Evolutionary conservation across 92 coral and sea anemone species (phyloP), one percentile per base, ranked within the genome.

Genomic region (Heteractis magnifica): DNA sequence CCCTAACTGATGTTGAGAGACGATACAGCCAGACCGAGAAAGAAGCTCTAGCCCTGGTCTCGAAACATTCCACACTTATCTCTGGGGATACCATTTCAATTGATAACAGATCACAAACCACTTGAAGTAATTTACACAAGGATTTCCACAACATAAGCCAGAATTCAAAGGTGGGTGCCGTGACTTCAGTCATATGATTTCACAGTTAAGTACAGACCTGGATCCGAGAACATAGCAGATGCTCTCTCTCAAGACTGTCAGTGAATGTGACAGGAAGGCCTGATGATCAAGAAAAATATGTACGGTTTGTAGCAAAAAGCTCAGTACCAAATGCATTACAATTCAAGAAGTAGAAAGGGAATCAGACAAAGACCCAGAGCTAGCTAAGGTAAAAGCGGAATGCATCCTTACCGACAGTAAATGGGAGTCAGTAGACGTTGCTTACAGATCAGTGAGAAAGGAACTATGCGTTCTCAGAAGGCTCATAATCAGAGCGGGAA

Each of bases 101-200:
- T 80, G 56, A 26, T 49, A 21, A 58, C 77, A 7, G 84, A 81
- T 21, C 85, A 71, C 70, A 82, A 71, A 26, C 76, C 68, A 60
- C 62, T 77, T 14, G 86, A 83, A 77, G 77, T 51, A 72, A 77
- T 84, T 13, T 77, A 77, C 52, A 65, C 80, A 9, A 48, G 8
- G 53, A 75, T 12, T 10, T 72, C 56, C 49, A 72, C 75, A 26
- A 50, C 77, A 53, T 65, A 77, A 18, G 90, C 90, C 6, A 83
- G 83, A 51, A 78, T 76, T 50, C 78, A 80, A 23, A 72, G 89
- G 49, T 80, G 79, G 75, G 85, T 86, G 21, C 59, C 70, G 14
- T 79, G 85, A 59, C 84, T 86, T 65, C 86, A 86, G 41, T 64
- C 86, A 26, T 26, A 14, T 75, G 68, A 81, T 70, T 86, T 82